phyloP scores from a whole-genome alignment of 2,888 invertebrate species.

The Operophtera brumata region DNA sequence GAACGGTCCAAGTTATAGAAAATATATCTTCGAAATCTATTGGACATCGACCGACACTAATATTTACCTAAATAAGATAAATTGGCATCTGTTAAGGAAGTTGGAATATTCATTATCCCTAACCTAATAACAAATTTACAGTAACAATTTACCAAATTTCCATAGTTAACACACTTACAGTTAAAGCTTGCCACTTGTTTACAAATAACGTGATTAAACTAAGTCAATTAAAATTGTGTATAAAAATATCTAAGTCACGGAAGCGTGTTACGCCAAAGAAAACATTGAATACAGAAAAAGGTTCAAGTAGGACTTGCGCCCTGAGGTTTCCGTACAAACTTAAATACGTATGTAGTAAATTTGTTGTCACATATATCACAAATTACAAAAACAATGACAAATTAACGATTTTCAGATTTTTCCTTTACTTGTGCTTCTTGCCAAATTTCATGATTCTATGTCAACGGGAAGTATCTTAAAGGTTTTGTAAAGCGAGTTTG shows the following conservation, averaged over 20 bases:
- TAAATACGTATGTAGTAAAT: too few relatives aligned
- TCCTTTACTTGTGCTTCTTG: too few relatives aligned
- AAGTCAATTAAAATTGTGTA: constrained; percentile 36
- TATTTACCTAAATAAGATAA: constrained; percentile 4
- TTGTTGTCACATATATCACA: too few relatives aligned
- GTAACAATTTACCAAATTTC: constrained; percentile 65
- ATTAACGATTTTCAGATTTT: too few relatives aligned
- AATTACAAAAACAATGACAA: too few relatives aligned
- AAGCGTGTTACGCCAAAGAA: constrained; percentile 55
- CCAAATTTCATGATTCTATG: too few relatives aligned
- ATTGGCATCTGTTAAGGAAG: constrained; percentile 59
- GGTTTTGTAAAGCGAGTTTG: too few relatives aligned
- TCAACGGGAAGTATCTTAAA: too few relatives aligned
- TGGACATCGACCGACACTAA: constrained; percentile 4
- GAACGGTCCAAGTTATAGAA: too few relatives aligned
- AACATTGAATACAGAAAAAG: constrained; percentile 3
- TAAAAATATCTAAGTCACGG: constrained; percentile 41
- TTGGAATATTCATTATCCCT: constrained; percentile 52
- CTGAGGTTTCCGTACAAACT: too few relatives aligned
- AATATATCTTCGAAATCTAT: background rate
- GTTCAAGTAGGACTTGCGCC: too few relatives aligned
- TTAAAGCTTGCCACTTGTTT: constrained; percentile 72
- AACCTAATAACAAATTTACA: constrained; percentile 69
- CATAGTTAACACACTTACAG: constrained; percentile 65
- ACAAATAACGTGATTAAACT: constrained; percentile 34